Base-by-base conservation (phyloP, 2,888 invertebrate genomes). In the Perizoma affinitatum region DNA sequence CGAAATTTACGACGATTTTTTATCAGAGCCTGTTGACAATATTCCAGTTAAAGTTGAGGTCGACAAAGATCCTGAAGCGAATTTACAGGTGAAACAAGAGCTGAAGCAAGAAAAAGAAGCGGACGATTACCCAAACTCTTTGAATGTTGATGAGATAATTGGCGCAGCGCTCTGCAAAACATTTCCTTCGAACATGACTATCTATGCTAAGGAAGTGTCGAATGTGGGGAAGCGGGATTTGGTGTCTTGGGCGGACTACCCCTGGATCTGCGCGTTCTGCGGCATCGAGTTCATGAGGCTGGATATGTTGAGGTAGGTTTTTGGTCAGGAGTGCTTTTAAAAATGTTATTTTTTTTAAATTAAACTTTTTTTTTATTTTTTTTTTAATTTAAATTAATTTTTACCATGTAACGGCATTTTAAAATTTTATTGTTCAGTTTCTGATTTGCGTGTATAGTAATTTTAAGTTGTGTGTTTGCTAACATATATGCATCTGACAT, bases 221-320 rank as follows among this genome's bases (percentile, higher is more conserved):
- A 79, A 83, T 60, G 65, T 79, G 4, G 74, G 67, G 38, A 85
- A 83, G 57, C 84, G 77, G 58, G 65, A 68, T 6, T 72, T 85
- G 3, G 74, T 73, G 8, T 71, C 77, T 0, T 92, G 91, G 91
- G 82, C 83, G 6, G 84, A 87, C n/a, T 91, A 90, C 49, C 87
- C 87, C 0, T 92, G 92, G 92, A 67, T 88, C 0, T 92, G 92
- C 65, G 75, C 79, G 0, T 80, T 81, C 35, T 92, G 92, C 68
- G 84, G 87, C 49, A 86, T 87, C 5, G 90, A 90, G 65, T 91
- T 90, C 66, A 66, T 84, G 1, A 84, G 86, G 52, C 68, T 89
- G 33, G 80, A 79, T 0, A 86, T 80, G 47, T 80, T 96, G 41
- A 84, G 95, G 56, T 61, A 46, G 10, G 51, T 41, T 42, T 1